phyloP scores from a whole-genome alignment of 1,140 invertebrate species.

The Musca vetustissima region DNA sequence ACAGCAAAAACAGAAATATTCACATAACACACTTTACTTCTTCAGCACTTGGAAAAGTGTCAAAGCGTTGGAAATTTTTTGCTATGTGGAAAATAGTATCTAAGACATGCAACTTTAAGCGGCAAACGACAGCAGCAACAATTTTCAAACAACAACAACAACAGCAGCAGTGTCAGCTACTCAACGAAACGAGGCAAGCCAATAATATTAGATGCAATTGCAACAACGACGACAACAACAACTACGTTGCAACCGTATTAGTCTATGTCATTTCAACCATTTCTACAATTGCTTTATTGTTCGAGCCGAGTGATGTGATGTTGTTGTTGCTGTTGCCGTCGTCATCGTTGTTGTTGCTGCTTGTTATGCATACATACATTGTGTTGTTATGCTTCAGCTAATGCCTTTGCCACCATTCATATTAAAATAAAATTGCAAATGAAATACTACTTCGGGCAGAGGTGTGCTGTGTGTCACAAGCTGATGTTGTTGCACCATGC shows the following conservation, averaged over 20 bases:
- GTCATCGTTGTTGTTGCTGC: constrained; percentile 5
- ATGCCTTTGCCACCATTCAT: too few species aligned
- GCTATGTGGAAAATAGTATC: too few species aligned
- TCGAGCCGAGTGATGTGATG: background rate
- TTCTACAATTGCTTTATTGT: constrained; percentile 21
- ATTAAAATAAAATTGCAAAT: too few species aligned
- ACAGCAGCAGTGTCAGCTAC: background rate
- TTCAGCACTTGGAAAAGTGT: too few species aligned
- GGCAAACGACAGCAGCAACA: background rate
- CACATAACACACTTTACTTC: too few species aligned
- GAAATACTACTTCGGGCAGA: too few species aligned
- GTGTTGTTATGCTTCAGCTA: too few species aligned
- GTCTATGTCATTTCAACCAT: constrained; percentile 24
- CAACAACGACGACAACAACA: constrained; percentile 23
- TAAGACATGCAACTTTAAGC: too few species aligned
- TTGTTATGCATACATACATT: constrained; percentile 1
- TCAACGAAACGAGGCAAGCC: constrained; percentile 11
- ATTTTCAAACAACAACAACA: constrained; percentile 4
- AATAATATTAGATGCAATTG: background rate
- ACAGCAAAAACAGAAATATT: too few species aligned
- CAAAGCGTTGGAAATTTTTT: too few species aligned
- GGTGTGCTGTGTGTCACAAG: too few species aligned
- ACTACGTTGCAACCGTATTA: constrained; percentile 24
- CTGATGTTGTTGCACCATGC: too few species aligned
- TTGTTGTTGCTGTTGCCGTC: background rate